These are phyloP conservation scores for Anseranas semipalmata DNA, from an alignment of 2,113 vertebrate genomes.

Conservation along the genomic window DNA sequence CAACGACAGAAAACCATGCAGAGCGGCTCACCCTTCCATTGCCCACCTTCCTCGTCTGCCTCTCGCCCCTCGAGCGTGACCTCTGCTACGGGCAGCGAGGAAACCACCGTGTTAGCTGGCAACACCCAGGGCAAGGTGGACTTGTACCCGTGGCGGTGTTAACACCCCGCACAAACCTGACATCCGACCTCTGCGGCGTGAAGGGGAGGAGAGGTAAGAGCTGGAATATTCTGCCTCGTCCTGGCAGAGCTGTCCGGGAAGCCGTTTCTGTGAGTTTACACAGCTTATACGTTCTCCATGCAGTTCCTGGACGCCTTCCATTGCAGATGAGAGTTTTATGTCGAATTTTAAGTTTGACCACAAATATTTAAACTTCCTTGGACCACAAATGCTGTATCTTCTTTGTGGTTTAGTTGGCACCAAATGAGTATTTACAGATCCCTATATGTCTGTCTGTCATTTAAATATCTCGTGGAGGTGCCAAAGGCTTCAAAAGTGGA, in stretches of 20 bases:
- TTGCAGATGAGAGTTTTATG: slow-evolving; percentile 76
- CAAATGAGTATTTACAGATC: slow-evolving; percentile 69
- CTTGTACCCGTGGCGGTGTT: background rate
- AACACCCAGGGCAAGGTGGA: background rate
- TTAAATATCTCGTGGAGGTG: slow-evolving; percentile 75
- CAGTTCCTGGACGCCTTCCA: slow-evolving; percentile 75
- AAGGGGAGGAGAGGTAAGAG: slow-evolving; percentile 12
- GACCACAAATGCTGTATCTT: slow-evolving; percentile 80
- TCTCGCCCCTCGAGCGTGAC: background rate
- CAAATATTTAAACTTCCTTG: slow-evolving; percentile 83
- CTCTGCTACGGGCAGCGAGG: background rate
- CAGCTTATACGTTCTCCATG: slow-evolving; percentile 64
- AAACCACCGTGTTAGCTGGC: fast-evolving
- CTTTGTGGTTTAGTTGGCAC: slow-evolving; percentile 77
- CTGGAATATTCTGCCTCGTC: slow-evolving; percentile 23
- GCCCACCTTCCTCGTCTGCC: background rate
- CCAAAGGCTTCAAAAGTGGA: slow-evolving; percentile 58
- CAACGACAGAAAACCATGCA: background rate
- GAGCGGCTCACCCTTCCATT: background rate
- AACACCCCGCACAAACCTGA: background rate
- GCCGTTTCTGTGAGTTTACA: slow-evolving; percentile 52
- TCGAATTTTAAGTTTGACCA: slow-evolving; percentile 81
- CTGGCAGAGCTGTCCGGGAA: slow-evolving; percentile 11
- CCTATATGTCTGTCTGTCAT: slow-evolving; percentile 78
- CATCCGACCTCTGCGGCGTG: background rate